Evolutionary conservation across 2,888 invertebrate genomes (phyloP).

Genomic region (Colletes collaris): DNA sequence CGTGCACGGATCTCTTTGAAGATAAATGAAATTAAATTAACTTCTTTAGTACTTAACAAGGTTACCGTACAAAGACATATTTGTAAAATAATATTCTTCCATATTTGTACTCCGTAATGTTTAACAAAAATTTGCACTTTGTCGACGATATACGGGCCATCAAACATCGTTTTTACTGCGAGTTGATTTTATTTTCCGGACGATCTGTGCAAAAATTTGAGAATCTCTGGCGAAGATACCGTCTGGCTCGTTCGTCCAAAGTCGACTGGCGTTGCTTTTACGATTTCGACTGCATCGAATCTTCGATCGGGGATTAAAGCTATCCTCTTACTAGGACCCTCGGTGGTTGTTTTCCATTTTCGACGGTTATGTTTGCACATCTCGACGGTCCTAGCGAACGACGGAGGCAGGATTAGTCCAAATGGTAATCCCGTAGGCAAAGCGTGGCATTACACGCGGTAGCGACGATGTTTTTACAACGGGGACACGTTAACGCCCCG

Average conservation of each 20-base stretch:
- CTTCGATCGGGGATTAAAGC: conserved; percentile 65
- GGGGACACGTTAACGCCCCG: conserved; percentile 75
- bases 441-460: conserved; percentile 74
- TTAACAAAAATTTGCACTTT: no score
- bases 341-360: conserved; percentile 70
- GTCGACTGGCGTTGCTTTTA: neutral
- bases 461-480: conserved; percentile 79
- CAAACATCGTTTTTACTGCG: no score
- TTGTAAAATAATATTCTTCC: no score
- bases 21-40: no score
- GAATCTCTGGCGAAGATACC: neutral
- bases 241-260: neutral
- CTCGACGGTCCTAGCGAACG: conserved; percentile 57
- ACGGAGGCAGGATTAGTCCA: conserved; percentile 76
- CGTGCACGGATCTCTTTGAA: no score
- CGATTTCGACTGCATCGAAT: conserved; percentile 6
- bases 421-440: conserved; percentile 82
- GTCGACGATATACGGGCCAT: no score
- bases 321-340: conserved; percentile 71
- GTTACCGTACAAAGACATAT: no score
- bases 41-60: no score
- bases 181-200: no score
- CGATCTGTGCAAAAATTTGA: no score
- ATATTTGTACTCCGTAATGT: no score
- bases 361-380: conserved; percentile 75